Conservation (phyloP, 2,888 invertebrate genomes). For the Lycia hirtaria region DNA sequence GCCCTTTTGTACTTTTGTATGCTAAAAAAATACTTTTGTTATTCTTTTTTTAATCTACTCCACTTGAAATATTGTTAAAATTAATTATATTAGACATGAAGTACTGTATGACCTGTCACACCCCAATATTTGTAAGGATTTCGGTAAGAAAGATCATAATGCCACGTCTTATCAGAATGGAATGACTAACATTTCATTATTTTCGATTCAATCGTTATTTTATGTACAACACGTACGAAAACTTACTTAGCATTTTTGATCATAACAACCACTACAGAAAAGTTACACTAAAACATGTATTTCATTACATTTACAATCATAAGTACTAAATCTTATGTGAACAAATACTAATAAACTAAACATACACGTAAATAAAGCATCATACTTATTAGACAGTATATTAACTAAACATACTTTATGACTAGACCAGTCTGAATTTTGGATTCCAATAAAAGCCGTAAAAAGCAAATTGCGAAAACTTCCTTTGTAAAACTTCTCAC, state of each 20-base stretch:
- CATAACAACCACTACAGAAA: background rate
- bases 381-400: slow-evolving; percentile 4
- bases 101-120: too few species aligned
- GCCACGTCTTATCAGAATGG: slow-evolving; percentile 3
- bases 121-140: too few species aligned
- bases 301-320: background rate
- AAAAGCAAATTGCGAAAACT: background rate
- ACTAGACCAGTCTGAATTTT: slow-evolving; percentile 40
- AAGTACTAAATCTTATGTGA: background rate
- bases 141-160: too few species aligned
- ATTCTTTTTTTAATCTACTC: too few species aligned
- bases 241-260: background rate
- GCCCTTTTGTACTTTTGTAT: too few species aligned
- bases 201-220: too few species aligned
- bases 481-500: background rate
- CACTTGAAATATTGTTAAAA: too few species aligned
- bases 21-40: too few species aligned
- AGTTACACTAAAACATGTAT: background rate
- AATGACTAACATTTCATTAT: background rate
- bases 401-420: slow-evolving; percentile 40
- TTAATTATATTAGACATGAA: too few species aligned
- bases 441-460: slow-evolving; percentile 2
- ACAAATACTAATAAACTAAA: background rate
- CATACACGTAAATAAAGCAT: background rate
- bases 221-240: too few species aligned